Evolutionary conservation across 2,888 invertebrate species (phyloP), one percentile per base, ranked within the genome.

Genomic region (Chrysolina haemoptera): DNA sequence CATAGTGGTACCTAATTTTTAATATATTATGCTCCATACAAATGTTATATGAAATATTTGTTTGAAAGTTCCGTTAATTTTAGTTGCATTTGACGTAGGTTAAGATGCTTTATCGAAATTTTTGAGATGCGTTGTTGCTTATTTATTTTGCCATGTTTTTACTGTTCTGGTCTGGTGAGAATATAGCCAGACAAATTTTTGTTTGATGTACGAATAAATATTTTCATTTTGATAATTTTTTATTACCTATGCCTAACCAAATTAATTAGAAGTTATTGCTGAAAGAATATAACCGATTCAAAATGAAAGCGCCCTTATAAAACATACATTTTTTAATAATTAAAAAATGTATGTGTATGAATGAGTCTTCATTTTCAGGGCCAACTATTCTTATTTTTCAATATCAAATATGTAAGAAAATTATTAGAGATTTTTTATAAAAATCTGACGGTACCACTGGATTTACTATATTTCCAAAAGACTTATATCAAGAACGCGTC

Each of bases 121-220:
- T 59, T 59, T 22, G 59, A 27, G n/a, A 27, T 27, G 27, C 27
- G 5, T 1, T 22, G 27, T 59, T 59, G 59, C 59, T 59, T 59
- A 59, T 59, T 59, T 27, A 59, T 59, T 27, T 59, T 59, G 59
- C 27, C 14, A 59, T 59, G 22, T 59, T 22, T 27, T 27, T 27
- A 27, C 14, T 27, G 27, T 59, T 59, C 18, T 10, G 50, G 50
- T 16, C 16, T 6, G 16, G 50, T 50, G 9, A 18, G 10, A 50
- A 11, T 50, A 16, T 18, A 10, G 18, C 50, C 50, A 53, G 18
- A 9, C 9, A 1, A 43, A 2, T 53, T 53, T 53, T 53, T 10
- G 53, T 11, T 16, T 20, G 2, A 18, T 53, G 11, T 11, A 18
- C n/a, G 10, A 53, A 53, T 53, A 53, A 53, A 3, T 53, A 53